Evolutionary conservation across 2,113 vertebrate genomes (phyloP).

Genomic region (Calidris pygmaea): DNA sequence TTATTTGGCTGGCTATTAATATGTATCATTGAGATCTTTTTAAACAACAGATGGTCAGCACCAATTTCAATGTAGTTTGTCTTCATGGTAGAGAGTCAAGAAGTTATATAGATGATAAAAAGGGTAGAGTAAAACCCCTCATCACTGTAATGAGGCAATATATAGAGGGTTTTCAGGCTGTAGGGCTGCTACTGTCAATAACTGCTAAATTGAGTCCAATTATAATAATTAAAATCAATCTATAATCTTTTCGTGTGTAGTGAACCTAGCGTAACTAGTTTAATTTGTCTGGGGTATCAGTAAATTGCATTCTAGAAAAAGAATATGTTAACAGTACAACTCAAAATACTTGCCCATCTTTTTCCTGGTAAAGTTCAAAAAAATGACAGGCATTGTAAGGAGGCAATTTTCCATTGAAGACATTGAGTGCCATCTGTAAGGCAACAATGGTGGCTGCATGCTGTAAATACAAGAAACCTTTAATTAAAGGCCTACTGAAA

Average conservation of each 20-base stretch:
- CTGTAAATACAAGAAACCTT: conserved; percentile 14
- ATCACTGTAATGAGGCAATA: background rate
- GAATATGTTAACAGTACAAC: background rate
- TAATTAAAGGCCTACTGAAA: background rate
- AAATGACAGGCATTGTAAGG: conserved; percentile 83
- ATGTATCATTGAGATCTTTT: background rate
- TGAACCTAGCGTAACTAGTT: background rate
- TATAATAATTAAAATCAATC: background rate
- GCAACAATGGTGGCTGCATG: conserved; percentile 79
- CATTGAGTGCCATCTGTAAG: conserved; percentile 79
- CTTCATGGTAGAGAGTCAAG: background rate
- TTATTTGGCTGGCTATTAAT: background rate
- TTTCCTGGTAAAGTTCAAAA: conserved; percentile 85
- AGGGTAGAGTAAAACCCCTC: background rate
- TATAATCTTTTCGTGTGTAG: background rate
- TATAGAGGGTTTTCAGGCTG: background rate
- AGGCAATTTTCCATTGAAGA: conserved; percentile 76
- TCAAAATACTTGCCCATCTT: conserved; percentile 76
- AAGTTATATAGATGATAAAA: background rate
- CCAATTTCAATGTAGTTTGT: background rate
- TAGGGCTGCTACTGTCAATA: background rate
- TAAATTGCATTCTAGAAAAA: background rate
- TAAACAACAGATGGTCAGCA: background rate
- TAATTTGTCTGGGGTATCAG: background rate
- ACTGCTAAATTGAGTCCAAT: background rate